phyloP scores from a whole-genome alignment of 2,797 vertebrate species.

The Pempheris klunzingeri region DNA sequence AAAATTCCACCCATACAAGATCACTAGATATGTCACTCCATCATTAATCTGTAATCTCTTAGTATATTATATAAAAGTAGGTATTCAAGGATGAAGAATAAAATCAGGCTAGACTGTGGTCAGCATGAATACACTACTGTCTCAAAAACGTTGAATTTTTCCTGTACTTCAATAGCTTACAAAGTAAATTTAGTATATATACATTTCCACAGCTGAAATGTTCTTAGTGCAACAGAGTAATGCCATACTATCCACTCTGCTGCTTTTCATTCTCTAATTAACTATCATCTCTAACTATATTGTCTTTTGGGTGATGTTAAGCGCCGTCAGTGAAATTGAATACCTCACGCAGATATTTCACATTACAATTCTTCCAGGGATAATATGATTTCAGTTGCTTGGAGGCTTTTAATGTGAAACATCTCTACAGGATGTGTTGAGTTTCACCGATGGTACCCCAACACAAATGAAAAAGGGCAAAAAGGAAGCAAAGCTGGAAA shows the following conservation, averaged over 20 bases:
- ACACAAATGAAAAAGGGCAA: neutral
- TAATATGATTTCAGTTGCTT: neutral
- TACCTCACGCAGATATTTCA: neutral
- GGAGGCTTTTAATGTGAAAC: slow-evolving; percentile 12
- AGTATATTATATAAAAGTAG: no score
- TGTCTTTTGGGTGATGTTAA: no score
- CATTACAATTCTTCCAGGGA: slow-evolving; percentile 4
- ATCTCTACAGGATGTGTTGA: neutral
- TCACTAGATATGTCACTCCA: neutral
- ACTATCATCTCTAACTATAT: no score
- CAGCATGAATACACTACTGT: no score
- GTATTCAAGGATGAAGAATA: neutral
- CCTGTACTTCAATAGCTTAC: neutral
- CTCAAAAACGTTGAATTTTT: neutral
- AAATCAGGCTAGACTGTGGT: neutral
- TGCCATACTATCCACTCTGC: neutral
- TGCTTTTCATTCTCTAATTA: neutral
- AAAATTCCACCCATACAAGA: neutral
- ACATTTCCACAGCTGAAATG: no score
- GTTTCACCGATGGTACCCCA: neutral
- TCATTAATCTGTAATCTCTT: neutral
- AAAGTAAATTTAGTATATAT: neutral
- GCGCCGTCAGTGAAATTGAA: no score
- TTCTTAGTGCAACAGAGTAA: neutral
- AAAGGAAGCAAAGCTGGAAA: slow-evolving; percentile 1